These are phyloP conservation scores for Momotus momota DNA, from an alignment of 2,797 vertebrate genomes.

Conservation along the genomic window DNA sequence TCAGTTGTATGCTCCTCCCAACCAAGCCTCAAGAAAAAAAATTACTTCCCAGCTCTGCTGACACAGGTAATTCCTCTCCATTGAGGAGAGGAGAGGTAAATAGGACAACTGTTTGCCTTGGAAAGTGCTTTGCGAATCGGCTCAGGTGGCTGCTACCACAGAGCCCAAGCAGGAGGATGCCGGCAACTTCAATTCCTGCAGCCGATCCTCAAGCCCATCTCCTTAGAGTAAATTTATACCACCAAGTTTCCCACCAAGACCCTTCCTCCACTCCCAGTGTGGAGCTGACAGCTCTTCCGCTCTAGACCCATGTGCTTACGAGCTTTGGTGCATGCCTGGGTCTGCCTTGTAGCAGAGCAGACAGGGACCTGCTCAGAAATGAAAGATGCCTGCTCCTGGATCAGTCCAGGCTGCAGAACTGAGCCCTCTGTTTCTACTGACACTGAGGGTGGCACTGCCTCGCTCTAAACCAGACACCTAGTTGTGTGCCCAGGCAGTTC, in stretches of 20 bases:
- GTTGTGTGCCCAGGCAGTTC: neutral
- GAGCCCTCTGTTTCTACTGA: neutral
- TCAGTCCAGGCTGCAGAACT: neutral
- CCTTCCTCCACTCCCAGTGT: neutral
- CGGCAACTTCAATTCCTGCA: neutral
- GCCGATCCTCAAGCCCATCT: neutral
- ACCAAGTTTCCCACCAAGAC: neutral
- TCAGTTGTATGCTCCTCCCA: neutral
- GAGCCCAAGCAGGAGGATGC: neutral
- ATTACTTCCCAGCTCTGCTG: conserved; percentile 1
- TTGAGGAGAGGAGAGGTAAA: neutral
- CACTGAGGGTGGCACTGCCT: neutral
- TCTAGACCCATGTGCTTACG: neutral
- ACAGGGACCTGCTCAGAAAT: neutral
- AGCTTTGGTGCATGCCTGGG: neutral
- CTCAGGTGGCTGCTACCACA: neutral
- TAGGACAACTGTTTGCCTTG: neutral
- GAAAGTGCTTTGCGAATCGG: neutral
- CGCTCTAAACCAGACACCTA: neutral
- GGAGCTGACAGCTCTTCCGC: neutral
- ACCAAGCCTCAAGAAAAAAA: neutral
- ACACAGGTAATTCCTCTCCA: conserved; percentile 33
- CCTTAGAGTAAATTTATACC: neutral
- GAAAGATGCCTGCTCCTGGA: neutral
- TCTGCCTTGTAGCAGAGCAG: neutral